Conservation (phyloP, 2,888 invertebrate genomes). For the Cynaeus angustus region DNA sequence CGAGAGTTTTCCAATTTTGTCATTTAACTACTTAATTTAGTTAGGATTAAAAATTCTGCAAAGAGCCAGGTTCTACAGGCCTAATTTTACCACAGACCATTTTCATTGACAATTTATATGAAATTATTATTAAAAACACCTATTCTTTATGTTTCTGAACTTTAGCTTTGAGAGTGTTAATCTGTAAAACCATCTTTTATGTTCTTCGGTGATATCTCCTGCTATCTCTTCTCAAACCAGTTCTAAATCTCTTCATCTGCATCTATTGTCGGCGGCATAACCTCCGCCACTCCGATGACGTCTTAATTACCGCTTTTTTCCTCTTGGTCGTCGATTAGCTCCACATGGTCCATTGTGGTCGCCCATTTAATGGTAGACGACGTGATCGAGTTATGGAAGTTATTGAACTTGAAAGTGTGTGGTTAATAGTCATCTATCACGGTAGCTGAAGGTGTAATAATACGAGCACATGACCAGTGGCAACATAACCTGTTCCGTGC, state of each 20-base stretch:
- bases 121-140: too few relatives aligned
- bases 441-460: conserved; percentile 53
- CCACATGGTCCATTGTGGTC: conserved; percentile 40
- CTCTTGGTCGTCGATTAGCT: conserved; percentile 28
- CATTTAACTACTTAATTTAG: too few relatives aligned
- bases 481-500: conserved; percentile 52
- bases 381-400: conserved; percentile 44
- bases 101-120: too few relatives aligned
- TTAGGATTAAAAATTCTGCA: too few relatives aligned
- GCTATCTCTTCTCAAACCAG: conserved; percentile 9
- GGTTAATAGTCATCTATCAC: conserved; percentile 53
- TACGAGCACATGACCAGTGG: conserved; percentile 53
- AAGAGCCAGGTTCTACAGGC: too few relatives aligned
- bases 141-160: too few relatives aligned
- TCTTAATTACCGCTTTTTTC: conserved; percentile 29
- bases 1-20: too few relatives aligned
- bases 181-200: too few relatives aligned
- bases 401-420: conserved; percentile 51
- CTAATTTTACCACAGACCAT: too few relatives aligned
- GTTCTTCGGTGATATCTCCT: neutral
- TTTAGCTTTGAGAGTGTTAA: too few relatives aligned
- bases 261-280: neutral
- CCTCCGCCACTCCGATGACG: conserved; percentile 12
- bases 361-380: conserved; percentile 37
- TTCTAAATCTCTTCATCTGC: conserved; percentile 18